Evolutionary conservation across 2,888 invertebrate genomes (phyloP), one percentile per base, ranked within the genome.

Genomic region (Nymphalis urticae): DNA sequence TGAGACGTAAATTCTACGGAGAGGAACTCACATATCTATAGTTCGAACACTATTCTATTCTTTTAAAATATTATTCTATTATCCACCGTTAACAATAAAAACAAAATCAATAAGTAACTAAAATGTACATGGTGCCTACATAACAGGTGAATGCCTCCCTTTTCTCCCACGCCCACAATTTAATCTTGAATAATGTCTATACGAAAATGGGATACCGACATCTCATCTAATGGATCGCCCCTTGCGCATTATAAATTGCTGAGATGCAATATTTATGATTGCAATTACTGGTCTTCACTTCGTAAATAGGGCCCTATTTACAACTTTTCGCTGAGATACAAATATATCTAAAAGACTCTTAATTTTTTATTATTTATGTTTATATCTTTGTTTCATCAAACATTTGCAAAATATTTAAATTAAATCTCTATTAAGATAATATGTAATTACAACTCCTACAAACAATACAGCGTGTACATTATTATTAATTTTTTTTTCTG

Each of bases 181-280:
- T 74, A 73, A 71, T 72, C 62, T 68, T 72, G 69, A 76, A 74
- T 75, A 82, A 82, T 77, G 77, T 75, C 76, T 75, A 76, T 79
- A 80, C 78, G 84, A 80, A 84, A 84, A 84, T 83, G 80, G 84
- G 80, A 82, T 80, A 82, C 84, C 76, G 83, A 84, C 85, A 83
- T 81, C 74, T 66, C 71, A 66, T 75, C 74, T 86, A 86, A 90
- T 87, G 84, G 83, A 90, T 86, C 80, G 79, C 75, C 80, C 62
- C 78, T 65, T 48, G 72, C 53, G 72, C 75, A 77, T 86, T 84
- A 89, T 87, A 85, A 87, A 91, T 89, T 80, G 86, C 80, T 73
- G 72, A 77, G 79, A 77, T 79, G 76, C 77, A 75, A 84, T 86
- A 89, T 90, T 90, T 90, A 90, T 88, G 81, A 77, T 80, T 78